These are phyloP conservation scores for Parthenolecanium corni DNA, from an alignment of 2,888 invertebrate species.

Conservation along the genomic window DNA sequence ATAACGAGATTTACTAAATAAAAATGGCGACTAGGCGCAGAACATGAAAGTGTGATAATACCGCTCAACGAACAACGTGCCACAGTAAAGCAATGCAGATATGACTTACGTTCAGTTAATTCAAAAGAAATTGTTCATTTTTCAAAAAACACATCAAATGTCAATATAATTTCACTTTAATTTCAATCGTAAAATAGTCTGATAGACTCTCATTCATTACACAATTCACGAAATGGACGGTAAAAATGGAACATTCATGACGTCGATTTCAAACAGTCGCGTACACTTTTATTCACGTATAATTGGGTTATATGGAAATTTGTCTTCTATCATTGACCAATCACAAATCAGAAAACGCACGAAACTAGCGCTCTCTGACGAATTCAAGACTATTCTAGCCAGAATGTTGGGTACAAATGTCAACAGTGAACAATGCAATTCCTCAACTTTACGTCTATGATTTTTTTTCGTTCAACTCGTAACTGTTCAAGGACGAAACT, in stretches of 20 bases:
- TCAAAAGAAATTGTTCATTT: constrained; percentile 2
- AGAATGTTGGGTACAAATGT: too few species aligned
- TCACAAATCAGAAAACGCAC: too few species aligned
- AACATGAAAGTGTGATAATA: constrained; percentile 7
- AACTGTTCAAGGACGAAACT: too few species aligned
- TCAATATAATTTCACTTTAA: constrained; percentile 11
- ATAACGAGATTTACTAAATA: constrained; percentile 3
- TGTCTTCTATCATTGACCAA: too few species aligned
- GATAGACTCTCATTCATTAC: too few species aligned
- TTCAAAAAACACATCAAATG: background rate
- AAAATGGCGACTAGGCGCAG: constrained; percentile 12
- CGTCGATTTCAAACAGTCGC: constrained; percentile 1
- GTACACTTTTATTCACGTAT: background rate
- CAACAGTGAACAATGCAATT: too few species aligned
- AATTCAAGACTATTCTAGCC: too few species aligned
- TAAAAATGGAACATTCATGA: constrained; percentile 8
- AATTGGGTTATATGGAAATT: constrained; percentile 12
- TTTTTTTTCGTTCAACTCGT: too few species aligned
- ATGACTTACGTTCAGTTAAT: constrained; percentile 4
- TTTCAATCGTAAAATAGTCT: background rate
- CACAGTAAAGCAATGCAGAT: background rate
- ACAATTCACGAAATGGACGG: constrained; percentile 14
- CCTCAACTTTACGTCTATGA: too few species aligned
- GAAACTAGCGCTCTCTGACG: too few species aligned
- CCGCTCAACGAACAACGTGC: background rate